Percentiles rank a stretch among this genome's conserved stretches.
Evolutionary conservation across 1,140 invertebrate species (phyloP).

Genomic region (Hesperophylax magnus): DNA sequence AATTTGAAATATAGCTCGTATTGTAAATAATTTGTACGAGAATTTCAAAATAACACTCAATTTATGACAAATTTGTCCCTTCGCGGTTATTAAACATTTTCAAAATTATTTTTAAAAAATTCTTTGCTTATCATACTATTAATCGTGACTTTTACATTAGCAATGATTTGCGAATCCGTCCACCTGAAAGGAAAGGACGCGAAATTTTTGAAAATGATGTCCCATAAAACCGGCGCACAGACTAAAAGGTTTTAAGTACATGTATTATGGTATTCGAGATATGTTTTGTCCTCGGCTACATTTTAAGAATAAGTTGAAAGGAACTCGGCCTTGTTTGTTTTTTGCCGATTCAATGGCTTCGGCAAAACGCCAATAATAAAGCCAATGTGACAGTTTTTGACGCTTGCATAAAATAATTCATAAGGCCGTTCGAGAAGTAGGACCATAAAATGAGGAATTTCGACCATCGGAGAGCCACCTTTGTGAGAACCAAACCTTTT

Average conservation of each 20-base stretch:
- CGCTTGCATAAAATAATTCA: slow-evolving; percentile 41
- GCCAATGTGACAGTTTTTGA: slow-evolving; percentile 46
- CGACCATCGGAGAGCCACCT: background rate
- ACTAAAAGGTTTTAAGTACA: slow-evolving; percentile 8
- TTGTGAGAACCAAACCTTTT: too few species aligned
- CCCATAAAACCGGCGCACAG: background rate
- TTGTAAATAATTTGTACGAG: too few species aligned
- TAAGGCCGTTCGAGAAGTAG: slow-evolving; percentile 15
- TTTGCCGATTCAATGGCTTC: slow-evolving; percentile 16
- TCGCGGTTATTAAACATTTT: background rate
- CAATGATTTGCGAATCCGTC: slow-evolving; percentile 14
- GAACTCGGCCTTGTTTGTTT: background rate
- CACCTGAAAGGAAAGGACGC: background rate
- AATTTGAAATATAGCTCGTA: too few species aligned
- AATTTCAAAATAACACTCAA: too few species aligned
- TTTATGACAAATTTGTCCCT: background rate
- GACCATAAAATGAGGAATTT: slow-evolving; percentile 33
- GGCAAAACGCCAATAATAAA: slow-evolving; percentile 36
- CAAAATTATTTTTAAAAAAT: too few species aligned
- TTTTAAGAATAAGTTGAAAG: slow-evolving; percentile 20
- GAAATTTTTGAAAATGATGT: background rate
- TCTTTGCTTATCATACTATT: background rate
- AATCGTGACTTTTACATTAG: slow-evolving; percentile 18
- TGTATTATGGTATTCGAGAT: background rate
- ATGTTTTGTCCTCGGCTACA: slow-evolving; percentile 22